These are phyloP conservation scores for Phataginus tetradactyla DNA, from an alignment of 2,797 vertebrate species.

Conservation along the genomic window DNA sequence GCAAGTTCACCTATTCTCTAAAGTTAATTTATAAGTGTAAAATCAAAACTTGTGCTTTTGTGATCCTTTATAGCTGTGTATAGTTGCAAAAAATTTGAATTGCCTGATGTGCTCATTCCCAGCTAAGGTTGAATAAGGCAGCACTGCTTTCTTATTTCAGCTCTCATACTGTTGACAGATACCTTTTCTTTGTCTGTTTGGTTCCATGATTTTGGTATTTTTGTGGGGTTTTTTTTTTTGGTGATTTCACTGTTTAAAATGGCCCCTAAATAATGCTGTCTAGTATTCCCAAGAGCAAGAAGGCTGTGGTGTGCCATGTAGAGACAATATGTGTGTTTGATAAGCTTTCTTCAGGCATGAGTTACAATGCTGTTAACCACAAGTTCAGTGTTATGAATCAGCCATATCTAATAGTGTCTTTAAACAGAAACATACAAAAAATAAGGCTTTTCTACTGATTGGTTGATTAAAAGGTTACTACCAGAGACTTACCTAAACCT, in stretches of 20 bases:
- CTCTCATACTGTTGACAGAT: background rate
- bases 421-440: background rate
- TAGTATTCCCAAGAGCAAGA: background rate
- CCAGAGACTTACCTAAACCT: background rate
- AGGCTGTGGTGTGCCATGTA: background rate
- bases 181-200: background rate
- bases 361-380: background rate
- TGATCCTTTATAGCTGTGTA: background rate
- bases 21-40: background rate
- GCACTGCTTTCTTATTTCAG: background rate
- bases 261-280: background rate
- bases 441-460: background rate
- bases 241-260: slow-evolving; percentile 5
- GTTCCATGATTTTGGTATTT: background rate
- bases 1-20: background rate
- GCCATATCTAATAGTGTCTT: background rate
- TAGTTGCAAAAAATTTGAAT: background rate
- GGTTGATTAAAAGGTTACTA: background rate
- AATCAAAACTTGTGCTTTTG: background rate
- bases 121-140: background rate
- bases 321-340: background rate
- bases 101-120: background rate
- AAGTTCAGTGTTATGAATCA: background rate
- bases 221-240: background rate
- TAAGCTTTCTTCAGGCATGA: background rate